Evolutionary conservation across 2,888 invertebrate species (phyloP).

Genomic region (Odontocolon sp.): DNA sequence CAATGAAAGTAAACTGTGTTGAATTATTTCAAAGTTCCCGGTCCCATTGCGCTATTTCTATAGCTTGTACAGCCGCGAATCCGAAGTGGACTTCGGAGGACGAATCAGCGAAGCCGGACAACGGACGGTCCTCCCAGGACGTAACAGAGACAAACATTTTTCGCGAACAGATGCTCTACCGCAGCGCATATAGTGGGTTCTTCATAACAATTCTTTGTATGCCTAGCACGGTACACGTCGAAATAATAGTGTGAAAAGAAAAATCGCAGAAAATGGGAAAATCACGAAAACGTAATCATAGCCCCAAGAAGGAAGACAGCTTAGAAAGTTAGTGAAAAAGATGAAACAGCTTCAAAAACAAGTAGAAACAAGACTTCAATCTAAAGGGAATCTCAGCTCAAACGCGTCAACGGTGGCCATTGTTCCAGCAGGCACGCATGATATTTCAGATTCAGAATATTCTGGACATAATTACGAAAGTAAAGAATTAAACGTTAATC

Average conservation of each 20-base stretch:
- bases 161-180: too few species aligned
- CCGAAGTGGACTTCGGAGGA: too few species aligned
- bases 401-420: neutral
- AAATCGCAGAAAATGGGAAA: neutral
- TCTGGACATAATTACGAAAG: too few species aligned
- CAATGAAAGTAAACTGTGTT: too few species aligned
- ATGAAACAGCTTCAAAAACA: neutral
- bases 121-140: too few species aligned
- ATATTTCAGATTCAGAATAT: neutral
- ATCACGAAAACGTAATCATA: neutral
- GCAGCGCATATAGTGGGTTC: neutral
- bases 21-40: too few species aligned
- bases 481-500: neutral
- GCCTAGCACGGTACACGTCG: neutral
- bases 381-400: neutral
- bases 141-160: too few species aligned
- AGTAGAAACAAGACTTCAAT: neutral
- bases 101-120: too few species aligned
- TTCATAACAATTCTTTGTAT: neutral
- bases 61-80: too few species aligned
- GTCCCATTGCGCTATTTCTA: too few species aligned
- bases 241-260: neutral
- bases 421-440: neutral
- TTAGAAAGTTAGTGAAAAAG: neutral
- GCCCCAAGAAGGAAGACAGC: neutral